phyloP scores from a whole-genome alignment of 2,113 vertebrate species.

The Acrocephalus kingi region DNA sequence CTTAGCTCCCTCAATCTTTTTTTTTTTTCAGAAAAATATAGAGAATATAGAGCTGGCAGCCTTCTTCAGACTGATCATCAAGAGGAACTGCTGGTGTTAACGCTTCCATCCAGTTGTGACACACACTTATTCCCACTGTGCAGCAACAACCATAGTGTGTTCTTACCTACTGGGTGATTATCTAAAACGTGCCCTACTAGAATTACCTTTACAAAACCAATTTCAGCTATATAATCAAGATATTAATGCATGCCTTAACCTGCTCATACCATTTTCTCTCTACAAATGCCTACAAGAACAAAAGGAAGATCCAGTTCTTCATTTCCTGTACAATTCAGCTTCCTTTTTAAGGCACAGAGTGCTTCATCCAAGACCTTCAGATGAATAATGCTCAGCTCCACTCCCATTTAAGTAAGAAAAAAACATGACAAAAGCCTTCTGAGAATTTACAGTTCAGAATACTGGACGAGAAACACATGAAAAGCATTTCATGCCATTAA shows the following conservation, averaged over 20 bases:
- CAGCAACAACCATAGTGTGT: background rate
- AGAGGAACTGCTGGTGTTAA: background rate
- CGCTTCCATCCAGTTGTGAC: background rate
- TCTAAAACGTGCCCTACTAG: background rate
- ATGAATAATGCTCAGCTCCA: background rate
- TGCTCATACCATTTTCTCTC: background rate
- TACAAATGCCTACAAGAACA: background rate
- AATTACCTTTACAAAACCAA: background rate
- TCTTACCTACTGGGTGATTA: background rate
- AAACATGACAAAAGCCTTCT: background rate
- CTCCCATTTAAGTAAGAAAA: conserved; percentile 8
- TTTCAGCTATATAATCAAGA: background rate
- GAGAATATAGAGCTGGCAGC: background rate
- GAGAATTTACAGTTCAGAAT: background rate
- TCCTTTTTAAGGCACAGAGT: background rate
- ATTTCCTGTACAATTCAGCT: background rate
- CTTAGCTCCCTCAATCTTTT: background rate
- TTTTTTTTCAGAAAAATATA: background rate
- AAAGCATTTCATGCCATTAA: background rate
- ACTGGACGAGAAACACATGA: background rate
- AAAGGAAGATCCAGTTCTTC: background rate
- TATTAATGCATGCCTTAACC: background rate
- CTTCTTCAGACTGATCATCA: background rate
- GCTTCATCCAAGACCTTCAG: background rate
- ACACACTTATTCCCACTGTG: background rate